phyloP scores from a whole-genome alignment of 1,140 invertebrate genomes.

The Bicyclus anynana region DNA sequence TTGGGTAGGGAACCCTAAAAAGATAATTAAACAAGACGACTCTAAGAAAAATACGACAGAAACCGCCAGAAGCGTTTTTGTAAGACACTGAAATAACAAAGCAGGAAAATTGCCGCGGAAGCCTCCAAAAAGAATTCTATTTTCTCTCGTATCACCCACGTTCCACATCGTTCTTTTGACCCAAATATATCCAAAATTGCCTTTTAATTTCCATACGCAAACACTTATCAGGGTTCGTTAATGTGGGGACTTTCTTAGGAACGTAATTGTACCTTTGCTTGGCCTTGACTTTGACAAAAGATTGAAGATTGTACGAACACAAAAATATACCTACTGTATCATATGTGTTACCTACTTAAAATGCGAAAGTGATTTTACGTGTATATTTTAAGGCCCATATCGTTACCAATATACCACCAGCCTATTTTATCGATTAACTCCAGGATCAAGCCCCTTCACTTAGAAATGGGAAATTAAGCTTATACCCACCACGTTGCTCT shows the following conservation, averaged over 20 bases:
- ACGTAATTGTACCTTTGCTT: neutral
- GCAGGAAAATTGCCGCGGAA: neutral
- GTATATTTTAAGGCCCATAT: no score
- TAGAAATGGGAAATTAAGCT: no score
- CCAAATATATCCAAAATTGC: constrained; percentile 16
- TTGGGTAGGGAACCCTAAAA: no score
- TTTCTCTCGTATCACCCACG: neutral
- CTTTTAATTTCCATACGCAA: constrained; percentile 14
- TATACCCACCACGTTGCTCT: no score
- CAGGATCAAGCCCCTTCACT: no score
- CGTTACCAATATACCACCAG: no score
- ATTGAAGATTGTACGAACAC: no score
- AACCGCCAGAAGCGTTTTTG: neutral
- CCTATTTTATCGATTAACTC: no score
- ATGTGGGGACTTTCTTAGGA: constrained; percentile 5
- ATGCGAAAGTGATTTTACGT: no score
- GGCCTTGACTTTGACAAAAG: neutral
- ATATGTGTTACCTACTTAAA: no score
- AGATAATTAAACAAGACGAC: neutral
- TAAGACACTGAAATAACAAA: neutral
- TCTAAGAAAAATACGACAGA: neutral
- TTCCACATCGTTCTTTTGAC: constrained; percentile 3
- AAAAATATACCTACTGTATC: no score
- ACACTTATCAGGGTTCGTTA: constrained; percentile 8
- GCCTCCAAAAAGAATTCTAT: neutral